A percentile compares a stretch with the other conserved stretches of the same genome.
phyloP scores from a whole-genome alignment of 2,888 invertebrate species.

The Melitaea athalia region DNA sequence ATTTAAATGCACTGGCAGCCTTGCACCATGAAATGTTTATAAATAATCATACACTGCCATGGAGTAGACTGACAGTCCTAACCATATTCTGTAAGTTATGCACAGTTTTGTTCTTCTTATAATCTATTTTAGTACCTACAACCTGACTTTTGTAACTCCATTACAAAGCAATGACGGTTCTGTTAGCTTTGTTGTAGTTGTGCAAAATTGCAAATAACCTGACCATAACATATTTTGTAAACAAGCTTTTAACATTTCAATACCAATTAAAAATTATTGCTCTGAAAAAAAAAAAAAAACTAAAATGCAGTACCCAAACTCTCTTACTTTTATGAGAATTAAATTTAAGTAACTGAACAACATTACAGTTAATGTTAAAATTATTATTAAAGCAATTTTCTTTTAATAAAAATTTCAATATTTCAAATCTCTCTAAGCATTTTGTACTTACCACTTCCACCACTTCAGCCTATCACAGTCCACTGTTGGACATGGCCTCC shows the following conservation, averaged over 20 bases:
- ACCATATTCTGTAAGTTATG: conserved; percentile 24
- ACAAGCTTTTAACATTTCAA: neutral
- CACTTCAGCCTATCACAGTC: no score
- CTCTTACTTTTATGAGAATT: neutral
- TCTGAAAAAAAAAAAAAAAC: neutral
- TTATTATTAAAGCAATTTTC: neutral
- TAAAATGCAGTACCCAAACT: neutral
- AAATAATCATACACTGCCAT: conserved; percentile 48
- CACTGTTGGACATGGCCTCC: no score
- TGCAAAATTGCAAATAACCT: no score
- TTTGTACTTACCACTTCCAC: no score
- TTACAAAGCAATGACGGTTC: neutral
- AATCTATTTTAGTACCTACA: neutral
- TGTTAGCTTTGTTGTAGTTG: neutral
- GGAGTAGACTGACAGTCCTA: conserved; percentile 24
- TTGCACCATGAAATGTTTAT: conserved; percentile 58
- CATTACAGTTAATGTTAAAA: neutral
- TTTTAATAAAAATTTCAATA: neutral
- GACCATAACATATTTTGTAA: neutral
- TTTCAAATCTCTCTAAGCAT: no score
- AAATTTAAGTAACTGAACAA: neutral
- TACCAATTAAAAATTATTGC: neutral
- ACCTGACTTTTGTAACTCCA: neutral
- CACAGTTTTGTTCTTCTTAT: conserved; percentile 3
- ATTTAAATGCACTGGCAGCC: conserved; percentile 55